Evolutionary conservation across 2,113 vertebrate species (phyloP), one percentile per base, ranked within the genome.

Genomic region (Clupea harengus): DNA sequence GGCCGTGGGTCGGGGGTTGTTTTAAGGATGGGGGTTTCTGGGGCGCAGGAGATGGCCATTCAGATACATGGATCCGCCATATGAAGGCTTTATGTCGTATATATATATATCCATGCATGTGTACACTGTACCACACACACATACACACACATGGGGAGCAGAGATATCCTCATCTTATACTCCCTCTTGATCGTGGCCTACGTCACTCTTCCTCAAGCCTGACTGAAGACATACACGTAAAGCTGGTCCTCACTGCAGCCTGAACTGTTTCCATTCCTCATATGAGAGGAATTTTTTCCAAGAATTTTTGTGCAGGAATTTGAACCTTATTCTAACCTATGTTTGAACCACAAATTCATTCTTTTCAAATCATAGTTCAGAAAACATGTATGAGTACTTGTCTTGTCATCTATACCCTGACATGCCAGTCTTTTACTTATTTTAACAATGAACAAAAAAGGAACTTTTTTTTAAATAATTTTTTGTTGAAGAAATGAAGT

Each of bases 1-100:
- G 94, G 95, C 5, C 2, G 60, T 1, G 60, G 6, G 64, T 25
- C 10, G 3, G 28, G n/a, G 28, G 64, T 67, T 67, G 22, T 67
- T 67, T 67, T 67, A 9, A 25, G n/a, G n/a, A 28, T 67, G 64
- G n/a, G 64, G 28, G 64, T 67, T 28, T 67, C n/a, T 67, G n/a
- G n/a, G 64, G n/a, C 25, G n/a, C 64, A 25, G 64, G 6, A 28
- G 64, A 67, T 28, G 64, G 64, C 64, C 25, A 28, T 67, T 67
- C 64, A 67, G 64, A 67, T 67, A 67, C 25, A 28, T 67, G 64
- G 64, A 28, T 28, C n/a, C 9, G 8, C 64, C 64, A 11, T 13
- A 67, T 28, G n/a, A 28, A 11, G 60, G 28, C 67, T 75, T 85
- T 45, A 82, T 57, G 18, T 81, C 15, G 52, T 46, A 81, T 22